Evolutionary conservation across 1,140 invertebrate genomes (phyloP).

Genomic region (Drosophila ananassae): DNA sequence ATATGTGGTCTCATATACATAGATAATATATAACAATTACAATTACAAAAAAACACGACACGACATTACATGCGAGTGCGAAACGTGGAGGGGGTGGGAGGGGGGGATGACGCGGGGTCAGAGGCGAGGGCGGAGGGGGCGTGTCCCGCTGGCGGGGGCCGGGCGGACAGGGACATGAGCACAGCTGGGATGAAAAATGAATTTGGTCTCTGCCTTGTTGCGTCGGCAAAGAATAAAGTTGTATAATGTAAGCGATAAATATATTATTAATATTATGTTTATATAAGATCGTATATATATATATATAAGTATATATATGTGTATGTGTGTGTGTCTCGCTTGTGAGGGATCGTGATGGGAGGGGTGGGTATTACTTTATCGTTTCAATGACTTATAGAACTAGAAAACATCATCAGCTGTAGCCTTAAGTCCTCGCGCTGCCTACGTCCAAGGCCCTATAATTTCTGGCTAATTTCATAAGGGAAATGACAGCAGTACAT

Average conservation of each 20-base stretch:
- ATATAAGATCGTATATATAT: conserved; percentile 32
- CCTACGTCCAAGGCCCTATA: not conserved
- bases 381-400: conserved; percentile 71
- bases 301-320: conserved; percentile 16
- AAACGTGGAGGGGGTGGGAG: not conserved
- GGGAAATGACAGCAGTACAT: not conserved
- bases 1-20: conserved; percentile 51
- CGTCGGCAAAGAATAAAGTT: conserved; percentile 44
- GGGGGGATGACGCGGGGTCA: not conserved
- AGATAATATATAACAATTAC: conserved; percentile 74
- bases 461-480: conserved; percentile 7
- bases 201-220: conserved; percentile 8
- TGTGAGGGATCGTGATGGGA: conserved; percentile 1
- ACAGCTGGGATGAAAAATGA: conserved; percentile 26
- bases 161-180: not conserved
- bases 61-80: conserved; percentile 53
- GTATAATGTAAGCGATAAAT: conserved; percentile 60
- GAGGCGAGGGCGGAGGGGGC: not conserved
- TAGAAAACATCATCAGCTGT: conserved; percentile 67
- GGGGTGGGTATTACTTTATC: conserved; percentile 50
- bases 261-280: conserved; percentile 66
- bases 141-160: not conserved
- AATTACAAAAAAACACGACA: conserved; percentile 73
- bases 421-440: not conserved
- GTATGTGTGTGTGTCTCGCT: conserved; percentile 10